Conservation (phyloP, 2,797 vertebrate genomes). For the Mus caroli region DNA sequence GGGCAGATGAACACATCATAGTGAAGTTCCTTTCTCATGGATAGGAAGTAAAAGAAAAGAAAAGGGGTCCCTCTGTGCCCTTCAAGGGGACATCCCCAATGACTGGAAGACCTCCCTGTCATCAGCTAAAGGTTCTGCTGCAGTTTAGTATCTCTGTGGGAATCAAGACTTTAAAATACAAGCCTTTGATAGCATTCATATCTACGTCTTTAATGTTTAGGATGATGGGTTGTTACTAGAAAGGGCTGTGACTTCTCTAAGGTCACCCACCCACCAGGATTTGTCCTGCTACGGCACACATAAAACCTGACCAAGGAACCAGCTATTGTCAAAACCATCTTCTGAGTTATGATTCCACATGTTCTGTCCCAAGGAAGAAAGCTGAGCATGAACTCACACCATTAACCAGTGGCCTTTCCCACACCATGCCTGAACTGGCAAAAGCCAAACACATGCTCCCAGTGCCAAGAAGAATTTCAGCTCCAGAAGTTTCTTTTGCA, state of each 20-base stretch:
- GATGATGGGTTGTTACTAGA: no score
- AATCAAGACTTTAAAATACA: background rate
- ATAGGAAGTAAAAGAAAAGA: background rate
- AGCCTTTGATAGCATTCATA: background rate
- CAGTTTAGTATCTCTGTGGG: background rate
- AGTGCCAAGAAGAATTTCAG: background rate
- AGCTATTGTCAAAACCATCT: background rate
- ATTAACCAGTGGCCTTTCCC: background rate
- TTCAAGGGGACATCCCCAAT: background rate
- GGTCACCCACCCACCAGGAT: background rate
- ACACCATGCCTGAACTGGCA: background rate
- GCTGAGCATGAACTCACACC: background rate
- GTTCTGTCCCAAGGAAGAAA: background rate
- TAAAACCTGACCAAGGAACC: background rate
- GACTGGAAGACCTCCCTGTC: background rate
- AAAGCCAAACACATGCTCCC: background rate
- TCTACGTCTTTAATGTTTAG: background rate
- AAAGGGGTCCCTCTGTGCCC: no score
- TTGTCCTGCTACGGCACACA: background rate
- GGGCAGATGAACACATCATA: background rate
- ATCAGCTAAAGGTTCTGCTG: background rate
- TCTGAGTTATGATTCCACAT: background rate
- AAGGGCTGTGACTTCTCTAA: background rate
- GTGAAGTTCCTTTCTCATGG: background rate
- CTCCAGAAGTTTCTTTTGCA: slow-evolving; percentile 24